Conservation (phyloP, 2,113 vertebrate species). For the Microcebus jonahi region DNA sequence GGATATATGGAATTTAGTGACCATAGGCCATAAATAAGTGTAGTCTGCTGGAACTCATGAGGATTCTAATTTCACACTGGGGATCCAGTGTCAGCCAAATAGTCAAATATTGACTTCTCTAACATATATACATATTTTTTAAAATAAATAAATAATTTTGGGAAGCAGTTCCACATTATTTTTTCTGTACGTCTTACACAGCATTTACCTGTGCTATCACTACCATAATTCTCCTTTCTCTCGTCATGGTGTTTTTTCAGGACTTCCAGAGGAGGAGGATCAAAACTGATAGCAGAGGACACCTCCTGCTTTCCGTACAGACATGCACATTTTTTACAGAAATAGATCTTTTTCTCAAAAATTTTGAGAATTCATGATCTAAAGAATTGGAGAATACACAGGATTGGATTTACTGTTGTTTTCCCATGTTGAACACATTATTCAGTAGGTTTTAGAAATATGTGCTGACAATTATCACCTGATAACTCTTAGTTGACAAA, state of each 20-base stretch:
- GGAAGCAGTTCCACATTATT: not conserved
- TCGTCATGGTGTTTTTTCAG: not conserved
- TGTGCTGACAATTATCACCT: not conserved
- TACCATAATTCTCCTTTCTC: not conserved
- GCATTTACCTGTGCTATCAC: not conserved
- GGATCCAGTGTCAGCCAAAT: not conserved
- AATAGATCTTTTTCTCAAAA: not conserved
- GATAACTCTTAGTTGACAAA: slow-evolving; percentile 52
- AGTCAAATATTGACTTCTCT: not conserved
- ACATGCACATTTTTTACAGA: not conserved
- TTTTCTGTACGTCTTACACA: not conserved
- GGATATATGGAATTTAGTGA: not conserved
- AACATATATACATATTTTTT: not conserved
- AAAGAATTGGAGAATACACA: not conserved
- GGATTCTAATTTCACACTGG: not conserved
- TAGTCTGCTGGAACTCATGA: not conserved
- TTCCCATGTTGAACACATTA: not conserved
- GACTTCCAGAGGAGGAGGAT: not conserved
- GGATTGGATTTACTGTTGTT: not conserved
- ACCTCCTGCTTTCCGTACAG: not conserved
- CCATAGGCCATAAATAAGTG: not conserved
- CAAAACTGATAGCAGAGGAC: not conserved
- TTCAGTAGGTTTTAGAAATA: not conserved
- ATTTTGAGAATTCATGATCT: not conserved
- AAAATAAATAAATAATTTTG: not conserved